Conservation (phyloP, 2,113 vertebrate genomes). For the Mobula birostris region DNA sequence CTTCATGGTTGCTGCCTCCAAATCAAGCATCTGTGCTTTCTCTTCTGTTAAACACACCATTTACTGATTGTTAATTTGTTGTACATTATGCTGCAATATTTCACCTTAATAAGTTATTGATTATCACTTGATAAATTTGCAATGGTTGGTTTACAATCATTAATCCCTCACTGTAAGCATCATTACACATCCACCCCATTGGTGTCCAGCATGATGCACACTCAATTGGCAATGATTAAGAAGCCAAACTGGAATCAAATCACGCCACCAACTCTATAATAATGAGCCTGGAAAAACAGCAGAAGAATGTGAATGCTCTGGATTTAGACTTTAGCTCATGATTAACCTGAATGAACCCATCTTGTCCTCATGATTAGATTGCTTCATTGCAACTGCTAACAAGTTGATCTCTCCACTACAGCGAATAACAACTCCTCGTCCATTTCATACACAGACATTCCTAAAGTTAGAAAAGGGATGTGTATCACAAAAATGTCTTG, state of each 20-base stretch:
- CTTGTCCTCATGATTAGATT: neutral
- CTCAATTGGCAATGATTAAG: neutral
- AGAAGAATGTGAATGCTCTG: neutral
- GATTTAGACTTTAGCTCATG: neutral
- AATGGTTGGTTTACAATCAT: neutral
- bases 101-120: constrained; percentile 18
- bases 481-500: no score
- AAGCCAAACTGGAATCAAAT: neutral
- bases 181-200: neutral
- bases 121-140: constrained; percentile 26
- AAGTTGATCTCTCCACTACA: no score
- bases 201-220: neutral
- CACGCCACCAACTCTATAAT: neutral
- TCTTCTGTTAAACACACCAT: neutral
- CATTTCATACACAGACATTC: no score
- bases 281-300: neutral
- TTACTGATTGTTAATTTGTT: constrained; percentile 29
- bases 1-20: neutral
- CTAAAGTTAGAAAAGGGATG: no score
- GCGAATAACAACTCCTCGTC: no score
- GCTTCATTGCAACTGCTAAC: neutral
- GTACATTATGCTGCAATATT: constrained; percentile 20
- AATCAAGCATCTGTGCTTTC: neutral
- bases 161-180: neutral
- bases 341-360: neutral